phyloP scores from a whole-genome alignment of 2,888 invertebrate genomes.

The Laspeyria flexula region DNA sequence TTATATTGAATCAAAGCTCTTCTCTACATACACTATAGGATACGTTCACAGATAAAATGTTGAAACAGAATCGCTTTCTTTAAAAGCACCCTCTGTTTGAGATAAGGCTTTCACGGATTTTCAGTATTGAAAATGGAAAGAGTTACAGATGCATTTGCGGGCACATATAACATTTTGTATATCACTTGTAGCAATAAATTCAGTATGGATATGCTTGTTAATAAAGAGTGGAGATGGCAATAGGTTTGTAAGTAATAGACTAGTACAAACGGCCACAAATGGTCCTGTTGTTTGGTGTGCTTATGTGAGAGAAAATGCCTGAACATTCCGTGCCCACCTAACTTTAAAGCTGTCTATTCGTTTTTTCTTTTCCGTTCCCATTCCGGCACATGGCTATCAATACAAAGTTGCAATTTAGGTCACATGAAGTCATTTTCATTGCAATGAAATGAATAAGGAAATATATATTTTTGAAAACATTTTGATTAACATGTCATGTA shows the following conservation, averaged over 20 bases:
- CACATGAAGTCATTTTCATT: background rate
- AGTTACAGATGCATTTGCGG: background rate
- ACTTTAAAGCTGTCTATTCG: background rate
- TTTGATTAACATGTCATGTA: no score
- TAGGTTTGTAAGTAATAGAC: background rate
- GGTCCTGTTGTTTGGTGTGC: background rate
- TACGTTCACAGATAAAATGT: background rate
- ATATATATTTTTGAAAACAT: no score
- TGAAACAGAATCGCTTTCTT: background rate
- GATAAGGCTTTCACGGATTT: background rate
- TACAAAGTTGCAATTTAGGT: background rate
- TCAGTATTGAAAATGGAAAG: background rate
- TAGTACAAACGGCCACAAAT: background rate
- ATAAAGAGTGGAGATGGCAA: background rate
- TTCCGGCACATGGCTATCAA: background rate
- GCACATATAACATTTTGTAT: background rate
- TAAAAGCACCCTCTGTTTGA: background rate
- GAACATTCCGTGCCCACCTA: background rate
- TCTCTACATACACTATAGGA: no score
- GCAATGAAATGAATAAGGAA: background rate
- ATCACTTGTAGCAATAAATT: background rate
- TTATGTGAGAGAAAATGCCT: constrained; percentile 2
- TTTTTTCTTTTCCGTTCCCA: background rate
- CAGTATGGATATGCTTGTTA: background rate
- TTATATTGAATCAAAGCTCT: constrained; percentile 35